phyloP scores from a whole-genome alignment of 2,113 vertebrate genomes.

The Formicarius rufipectus region DNA sequence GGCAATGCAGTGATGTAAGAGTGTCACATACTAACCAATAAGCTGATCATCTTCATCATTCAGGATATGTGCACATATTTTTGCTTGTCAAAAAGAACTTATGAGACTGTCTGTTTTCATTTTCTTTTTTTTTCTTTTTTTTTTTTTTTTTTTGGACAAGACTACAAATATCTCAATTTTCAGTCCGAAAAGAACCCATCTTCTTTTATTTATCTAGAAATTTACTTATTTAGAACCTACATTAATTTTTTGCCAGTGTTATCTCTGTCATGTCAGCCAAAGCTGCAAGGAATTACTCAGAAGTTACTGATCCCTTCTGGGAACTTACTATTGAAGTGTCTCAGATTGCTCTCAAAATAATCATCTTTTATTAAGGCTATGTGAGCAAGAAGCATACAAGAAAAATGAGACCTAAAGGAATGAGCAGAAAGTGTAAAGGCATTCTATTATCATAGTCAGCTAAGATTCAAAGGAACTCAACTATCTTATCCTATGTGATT shows the following conservation, averaged over 20 bases:
- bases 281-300: neutral
- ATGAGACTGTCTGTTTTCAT: neutral
- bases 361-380: neutral
- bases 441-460: neutral
- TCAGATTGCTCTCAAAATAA: constrained; percentile 20
- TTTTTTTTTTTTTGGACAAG: neutral
- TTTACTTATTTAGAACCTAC: neutral
- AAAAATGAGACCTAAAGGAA: neutral
- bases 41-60: neutral
- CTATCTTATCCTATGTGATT: neutral
- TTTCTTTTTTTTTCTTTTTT: too few species aligned
- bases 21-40: neutral
- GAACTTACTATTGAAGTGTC: neutral
- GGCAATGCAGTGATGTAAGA: neutral
- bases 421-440: neutral
- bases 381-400: neutral
- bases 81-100: neutral
- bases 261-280: neutral
- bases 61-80: neutral
- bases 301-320: neutral
- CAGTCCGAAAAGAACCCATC: neutral
- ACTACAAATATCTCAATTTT: neutral
- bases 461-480: neutral
- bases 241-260: neutral
- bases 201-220: neutral